phyloP scores from a whole-genome alignment of 2,113 vertebrate species.

The Falcunculus frontatus region DNA sequence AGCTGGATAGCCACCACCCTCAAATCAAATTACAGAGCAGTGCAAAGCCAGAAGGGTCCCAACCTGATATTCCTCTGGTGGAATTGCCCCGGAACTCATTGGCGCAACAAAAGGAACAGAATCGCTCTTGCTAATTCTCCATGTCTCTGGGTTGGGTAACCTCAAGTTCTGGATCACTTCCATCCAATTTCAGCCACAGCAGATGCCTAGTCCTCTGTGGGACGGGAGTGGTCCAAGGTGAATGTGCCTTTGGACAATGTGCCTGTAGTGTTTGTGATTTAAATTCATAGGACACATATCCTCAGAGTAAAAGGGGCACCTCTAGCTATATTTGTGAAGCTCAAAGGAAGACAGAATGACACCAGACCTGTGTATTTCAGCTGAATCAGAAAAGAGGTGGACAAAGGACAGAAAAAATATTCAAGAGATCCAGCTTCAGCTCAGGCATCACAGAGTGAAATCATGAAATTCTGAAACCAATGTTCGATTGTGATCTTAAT shows the following conservation, averaged over 20 bases:
- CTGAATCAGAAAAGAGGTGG: neutral
- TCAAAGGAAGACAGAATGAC: neutral
- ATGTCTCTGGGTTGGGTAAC: neutral
- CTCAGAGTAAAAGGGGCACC: neutral
- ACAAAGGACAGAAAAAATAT: neutral
- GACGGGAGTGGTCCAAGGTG: slow-evolving; percentile 33
- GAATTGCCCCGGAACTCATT: neutral
- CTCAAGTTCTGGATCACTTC: slow-evolving; percentile 13
- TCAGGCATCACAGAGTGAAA: neutral
- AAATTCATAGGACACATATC: neutral
- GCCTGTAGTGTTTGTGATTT: neutral
- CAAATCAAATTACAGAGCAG: neutral
- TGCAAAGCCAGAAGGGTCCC: neutral
- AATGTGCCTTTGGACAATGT: neutral
- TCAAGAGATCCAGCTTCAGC: neutral
- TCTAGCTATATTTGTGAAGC: neutral
- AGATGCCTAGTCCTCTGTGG: neutral
- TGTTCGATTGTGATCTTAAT: neutral
- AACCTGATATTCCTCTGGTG: neutral
- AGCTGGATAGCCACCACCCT: neutral
- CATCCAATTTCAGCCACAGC: slow-evolving; percentile 12
- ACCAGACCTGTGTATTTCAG: neutral
- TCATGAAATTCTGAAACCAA: neutral
- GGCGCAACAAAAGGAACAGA: neutral
- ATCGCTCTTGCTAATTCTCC: rapidly evolving